Base-by-base conservation (phyloP, 1,140 invertebrate species). In the Melipona quadrifasciata region DNA sequence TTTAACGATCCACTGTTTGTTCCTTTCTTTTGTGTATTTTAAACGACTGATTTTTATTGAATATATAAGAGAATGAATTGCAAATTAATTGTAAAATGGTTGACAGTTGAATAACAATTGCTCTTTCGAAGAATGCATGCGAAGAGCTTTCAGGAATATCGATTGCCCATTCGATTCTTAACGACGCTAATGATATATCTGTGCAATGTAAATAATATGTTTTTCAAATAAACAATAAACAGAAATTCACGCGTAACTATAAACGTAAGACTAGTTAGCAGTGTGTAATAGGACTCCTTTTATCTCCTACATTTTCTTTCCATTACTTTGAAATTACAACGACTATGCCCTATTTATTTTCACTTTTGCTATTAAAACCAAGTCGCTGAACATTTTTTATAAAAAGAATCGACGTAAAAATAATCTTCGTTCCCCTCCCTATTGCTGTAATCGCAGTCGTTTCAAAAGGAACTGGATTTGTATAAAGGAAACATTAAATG, bases 131-230 rank as follows among this genome's bases (percentile, higher is more conserved):
- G 58, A 65, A 71, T 87, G 39, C 17, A 27, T 34, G 39, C 64
- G 47, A 80, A 81, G 57, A 85, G 78, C 76, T 88, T 73, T 88
- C 70, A 86, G 34, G 34, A 87, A 77, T 47, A 88, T 55, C 67
- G 73, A 91, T 89, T 85, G 83, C 92, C 82, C 77, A 68, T 67
- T 91, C 75, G 84, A 87, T n/a, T 75, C 39, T 83, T 87, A 91
- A 87, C 83, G 88, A 90, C 82, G 86, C 84, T 92, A 91, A 90
- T 93, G 92, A 93, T 93, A 92, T 90, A 90, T 87, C 86, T 93
- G 91, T 93, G 92, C 92, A 93, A 93, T 93, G 93, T 93, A 93
- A 93, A 93, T 93, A 93, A 92, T 92, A 93, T 93, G 92, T 92
- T 92, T 93, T 88, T 89, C 91, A 89, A 92, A 92, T 93, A 93